A percentile compares a stretch with the other conserved stretches of the same genome.
phyloP scores from a whole-genome alignment of 2,113 vertebrate genomes.

The Delphinus delphis region DNA sequence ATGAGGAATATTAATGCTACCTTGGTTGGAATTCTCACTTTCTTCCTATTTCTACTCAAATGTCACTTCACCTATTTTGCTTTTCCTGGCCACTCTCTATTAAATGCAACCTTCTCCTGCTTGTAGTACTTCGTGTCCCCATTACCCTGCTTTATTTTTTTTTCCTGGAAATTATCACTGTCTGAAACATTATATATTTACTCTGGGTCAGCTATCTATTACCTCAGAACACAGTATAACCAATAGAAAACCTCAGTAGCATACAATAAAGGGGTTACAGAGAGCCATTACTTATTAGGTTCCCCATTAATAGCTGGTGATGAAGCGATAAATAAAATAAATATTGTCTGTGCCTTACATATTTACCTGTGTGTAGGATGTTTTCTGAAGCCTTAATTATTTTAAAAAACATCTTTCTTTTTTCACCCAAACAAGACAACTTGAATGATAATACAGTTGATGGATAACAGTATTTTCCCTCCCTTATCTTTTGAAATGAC shows the following conservation, averaged over 20 bases:
- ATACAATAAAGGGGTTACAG: neutral
- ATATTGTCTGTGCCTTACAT: neutral
- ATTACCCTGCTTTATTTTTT: neutral
- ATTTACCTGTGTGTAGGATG: neutral
- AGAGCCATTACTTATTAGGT: neutral
- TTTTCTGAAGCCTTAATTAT: neutral
- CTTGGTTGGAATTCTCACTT: neutral
- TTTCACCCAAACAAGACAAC: neutral
- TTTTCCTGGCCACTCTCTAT: neutral
- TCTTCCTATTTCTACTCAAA: neutral
- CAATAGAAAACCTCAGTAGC: neutral
- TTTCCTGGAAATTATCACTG: neutral
- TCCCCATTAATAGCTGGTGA: neutral
- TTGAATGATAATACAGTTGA: neutral
- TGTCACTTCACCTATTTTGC: neutral
- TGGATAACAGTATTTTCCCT: neutral
- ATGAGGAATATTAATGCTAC: neutral
- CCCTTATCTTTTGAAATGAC: neutral
- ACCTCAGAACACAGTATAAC: neutral
- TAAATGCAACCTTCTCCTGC: neutral
- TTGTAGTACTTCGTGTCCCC: rapidly evolving
- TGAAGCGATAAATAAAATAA: neutral
- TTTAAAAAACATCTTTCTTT: neutral
- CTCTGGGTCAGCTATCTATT: neutral
- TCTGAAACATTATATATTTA: neutral